Base-by-base conservation (phyloP, 2,888 invertebrate species). In the Metopia argyrocephala region DNA sequence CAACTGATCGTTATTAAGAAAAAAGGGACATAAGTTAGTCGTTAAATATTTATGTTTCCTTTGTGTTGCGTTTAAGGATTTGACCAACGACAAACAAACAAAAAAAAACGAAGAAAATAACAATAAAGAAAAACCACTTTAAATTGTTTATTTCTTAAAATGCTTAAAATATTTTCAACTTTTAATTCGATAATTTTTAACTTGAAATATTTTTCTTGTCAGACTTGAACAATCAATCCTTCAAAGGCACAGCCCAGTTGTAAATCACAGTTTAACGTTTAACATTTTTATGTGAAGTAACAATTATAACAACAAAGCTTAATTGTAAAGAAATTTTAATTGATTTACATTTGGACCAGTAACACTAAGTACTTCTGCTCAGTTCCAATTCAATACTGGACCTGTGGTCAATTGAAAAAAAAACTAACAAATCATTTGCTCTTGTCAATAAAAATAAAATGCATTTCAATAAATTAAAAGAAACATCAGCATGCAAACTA, bases 11-110 rank as follows among this genome's bases (percentile, higher is more conserved):
- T 69, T 81, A 73, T 73, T 38, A 48, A 38, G 28, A 61, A 64
- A 71, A 75, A 52, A 27, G 66, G 45, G 31, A 69, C 76, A 69
- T 70, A 75, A 56, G 79, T 76, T 76, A 71, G 71, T 66, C 76
- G 52, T 76, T 45, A 54, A 74, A 70, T 81, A 74, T 78, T 81
- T 78, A 81, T 78, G 74, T 81, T 70, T 81, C 81, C 81, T 81
- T 81, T 81, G 74, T 78, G 7, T 59, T 64, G 31, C 52, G 54
- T 64, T 21, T 25, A 71, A 28, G 45, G 38, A 38, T 38, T 38
- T 38, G 38, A 38, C 9, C 9, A 38, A 0, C 12, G 38, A 38
- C 9, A 12, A 15, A 12, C 38, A 3, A 38, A 38, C 15, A 31
- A 31, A 1, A 31, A 31, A 45, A 59, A 18, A 15, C 18, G n/a